A percentile compares a stretch with the other conserved stretches of the same genome.
These are phyloP conservation scores for Heliconius eleuchia DNA, from an alignment of 1,140 invertebrate genomes.

Conservation along the genomic window DNA sequence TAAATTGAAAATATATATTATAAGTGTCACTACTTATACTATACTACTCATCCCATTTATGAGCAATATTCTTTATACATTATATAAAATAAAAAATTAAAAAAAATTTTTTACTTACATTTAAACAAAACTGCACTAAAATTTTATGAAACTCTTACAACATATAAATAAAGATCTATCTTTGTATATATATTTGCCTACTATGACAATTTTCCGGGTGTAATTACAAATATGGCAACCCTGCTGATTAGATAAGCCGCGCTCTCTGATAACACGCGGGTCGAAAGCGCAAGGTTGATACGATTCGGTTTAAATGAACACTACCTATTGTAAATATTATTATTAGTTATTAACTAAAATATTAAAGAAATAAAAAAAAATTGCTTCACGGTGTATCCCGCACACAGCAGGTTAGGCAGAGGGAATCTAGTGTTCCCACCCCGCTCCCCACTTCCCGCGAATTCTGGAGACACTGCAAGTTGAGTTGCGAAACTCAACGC, in stretches of 20 bases:
- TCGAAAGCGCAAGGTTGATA: conserved; percentile 44
- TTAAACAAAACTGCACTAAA: neutral
- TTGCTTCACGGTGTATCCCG: neutral
- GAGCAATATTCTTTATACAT: no score
- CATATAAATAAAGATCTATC: neutral
- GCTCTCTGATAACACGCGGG: conserved; percentile 43
- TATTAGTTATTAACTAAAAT: neutral
- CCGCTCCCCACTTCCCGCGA: no score
- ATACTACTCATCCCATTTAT: no score
- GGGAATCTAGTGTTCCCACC: no score
- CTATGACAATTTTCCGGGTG: conserved; percentile 15
- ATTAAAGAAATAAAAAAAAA: neutral
- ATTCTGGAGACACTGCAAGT: no score
- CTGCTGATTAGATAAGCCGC: conserved; percentile 42
- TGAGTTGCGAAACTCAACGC: no score
- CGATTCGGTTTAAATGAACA: conserved; percentile 19
- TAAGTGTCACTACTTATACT: no score
- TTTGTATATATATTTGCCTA: neutral
- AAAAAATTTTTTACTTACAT: no score
- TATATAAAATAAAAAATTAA: no score
- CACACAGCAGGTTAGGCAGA: no score
- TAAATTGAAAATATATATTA: no score
- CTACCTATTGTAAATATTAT: neutral
- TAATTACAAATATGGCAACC: conserved; percentile 27
- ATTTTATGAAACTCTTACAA: neutral